Conservation (phyloP, 2,797 vertebrate species). For the Rachycentron canadum region DNA sequence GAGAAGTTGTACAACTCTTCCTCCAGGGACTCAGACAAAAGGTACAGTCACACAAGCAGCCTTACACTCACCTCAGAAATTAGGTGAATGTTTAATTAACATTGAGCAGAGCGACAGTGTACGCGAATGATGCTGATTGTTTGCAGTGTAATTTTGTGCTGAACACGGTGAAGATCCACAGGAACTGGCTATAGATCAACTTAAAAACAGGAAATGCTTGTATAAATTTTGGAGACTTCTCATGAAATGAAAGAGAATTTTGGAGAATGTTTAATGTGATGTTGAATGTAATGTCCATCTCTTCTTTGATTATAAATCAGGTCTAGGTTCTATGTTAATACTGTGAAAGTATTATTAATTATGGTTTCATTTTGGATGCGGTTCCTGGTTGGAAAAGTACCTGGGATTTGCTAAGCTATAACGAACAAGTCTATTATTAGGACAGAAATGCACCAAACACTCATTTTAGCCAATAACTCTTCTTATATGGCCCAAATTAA, state of each 20-base stretch:
- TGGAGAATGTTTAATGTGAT: not conserved
- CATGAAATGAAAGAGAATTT: not conserved
- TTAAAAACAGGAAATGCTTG: not conserved
- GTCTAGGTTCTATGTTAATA: no score
- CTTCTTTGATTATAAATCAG: no score
- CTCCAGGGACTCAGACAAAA: not conserved
- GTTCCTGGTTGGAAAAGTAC: no score
- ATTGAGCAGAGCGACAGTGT: not conserved
- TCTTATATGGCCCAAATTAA: no score
- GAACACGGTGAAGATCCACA: not conserved
- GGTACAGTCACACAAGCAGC: not conserved
- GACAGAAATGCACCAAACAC: no score
- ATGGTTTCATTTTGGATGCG: no score
- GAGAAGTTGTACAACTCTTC: not conserved
- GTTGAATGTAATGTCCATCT: no score
- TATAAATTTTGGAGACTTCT: not conserved
- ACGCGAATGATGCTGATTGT: not conserved
- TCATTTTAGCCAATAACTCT: no score
- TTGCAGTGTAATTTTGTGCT: not conserved
- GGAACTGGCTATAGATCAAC: not conserved
- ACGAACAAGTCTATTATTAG: no score
- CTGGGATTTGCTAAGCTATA: no score
- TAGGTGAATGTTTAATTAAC: conserved; percentile 1
- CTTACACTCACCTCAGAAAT: not conserved
- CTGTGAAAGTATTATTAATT: no score